A percentile compares a stretch with the other conserved stretches of the same genome.
phyloP scores from a whole-genome alignment of 1,140 invertebrate genomes.

The Gryllus bimaculatus region DNA sequence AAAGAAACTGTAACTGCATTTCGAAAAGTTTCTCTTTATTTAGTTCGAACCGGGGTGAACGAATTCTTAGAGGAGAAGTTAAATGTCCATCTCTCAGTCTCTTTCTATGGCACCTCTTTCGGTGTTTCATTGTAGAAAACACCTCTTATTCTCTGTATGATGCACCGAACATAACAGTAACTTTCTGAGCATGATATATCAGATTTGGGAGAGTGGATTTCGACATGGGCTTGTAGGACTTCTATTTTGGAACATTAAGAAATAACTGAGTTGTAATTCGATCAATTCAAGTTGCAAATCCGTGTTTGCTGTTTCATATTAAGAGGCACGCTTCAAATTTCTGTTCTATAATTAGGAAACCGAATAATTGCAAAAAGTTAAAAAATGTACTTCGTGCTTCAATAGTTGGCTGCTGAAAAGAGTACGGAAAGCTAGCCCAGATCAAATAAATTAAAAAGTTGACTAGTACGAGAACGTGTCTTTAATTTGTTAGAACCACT shows the following conservation, averaged over 20 bases:
- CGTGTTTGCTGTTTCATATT: conserved; percentile 8
- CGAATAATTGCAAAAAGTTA: too few species aligned
- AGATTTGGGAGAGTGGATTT: conserved; percentile 16
- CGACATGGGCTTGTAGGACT: conserved; percentile 12
- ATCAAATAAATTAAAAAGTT: too few species aligned
- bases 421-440: too few species aligned
- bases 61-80: conserved; percentile 11
- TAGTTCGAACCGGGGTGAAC: neutral
- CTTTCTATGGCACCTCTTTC: conserved; percentile 10
- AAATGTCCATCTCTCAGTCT: conserved; percentile 14
- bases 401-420: too few species aligned
- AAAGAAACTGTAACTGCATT: conserved; percentile 4
- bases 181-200: conserved; percentile 14
- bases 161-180: neutral
- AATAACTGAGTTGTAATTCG: conserved; percentile 14
- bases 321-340: neutral
- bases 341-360: too few species aligned
- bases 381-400: too few species aligned
- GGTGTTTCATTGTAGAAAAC: conserved; percentile 12
- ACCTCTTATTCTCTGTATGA: neutral
- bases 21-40: conserved; percentile 10
- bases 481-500: too few species aligned
- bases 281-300: conserved; percentile 9
- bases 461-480: too few species aligned
- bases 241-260: conserved; percentile 14